phyloP scores from a whole-genome alignment of 2,113 vertebrate species.

The Potamarius usumacintae region DNA sequence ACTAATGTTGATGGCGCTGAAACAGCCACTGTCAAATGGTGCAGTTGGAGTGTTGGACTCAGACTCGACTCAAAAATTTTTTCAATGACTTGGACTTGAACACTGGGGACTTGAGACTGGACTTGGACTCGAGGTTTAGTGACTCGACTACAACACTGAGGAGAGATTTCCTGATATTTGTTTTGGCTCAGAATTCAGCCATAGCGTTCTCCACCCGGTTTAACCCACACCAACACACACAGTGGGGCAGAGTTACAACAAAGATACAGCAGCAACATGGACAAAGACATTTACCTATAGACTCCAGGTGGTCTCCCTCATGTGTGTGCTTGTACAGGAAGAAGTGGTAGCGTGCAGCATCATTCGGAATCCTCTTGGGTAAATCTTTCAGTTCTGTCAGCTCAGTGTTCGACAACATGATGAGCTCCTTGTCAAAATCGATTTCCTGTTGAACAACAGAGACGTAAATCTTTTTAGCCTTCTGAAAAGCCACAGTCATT shows the following conservation, averaged over 20 bases:
- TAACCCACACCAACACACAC: neutral
- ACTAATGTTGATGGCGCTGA: too few relatives aligned
- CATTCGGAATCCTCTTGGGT: slow-evolving; percentile 85
- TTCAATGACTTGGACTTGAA: too few relatives aligned
- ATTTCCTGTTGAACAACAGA: slow-evolving; percentile 76
- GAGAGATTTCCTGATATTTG: neutral
- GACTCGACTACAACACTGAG: too few relatives aligned
- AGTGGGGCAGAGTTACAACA: neutral
- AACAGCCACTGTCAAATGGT: too few relatives aligned
- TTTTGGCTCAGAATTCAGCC: neutral
- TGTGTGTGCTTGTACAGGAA: slow-evolving; percentile 85
- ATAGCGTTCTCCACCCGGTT: neutral
- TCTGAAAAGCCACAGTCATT: neutral
- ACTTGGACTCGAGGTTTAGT: too few relatives aligned
- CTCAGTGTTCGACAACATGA: slow-evolving; percentile 79
- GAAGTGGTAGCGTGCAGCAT: slow-evolving; percentile 86
- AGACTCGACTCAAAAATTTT: too few relatives aligned
- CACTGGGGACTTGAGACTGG: too few relatives aligned
- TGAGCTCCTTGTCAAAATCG: slow-evolving; percentile 83
- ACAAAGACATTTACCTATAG: slow-evolving; percentile 73
- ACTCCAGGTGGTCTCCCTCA: slow-evolving; percentile 85
- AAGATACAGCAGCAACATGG: neutral
- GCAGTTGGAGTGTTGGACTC: too few relatives aligned
- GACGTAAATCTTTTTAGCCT: neutral
- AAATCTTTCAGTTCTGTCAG: slow-evolving; percentile 83